Evolutionary conservation across 2,888 invertebrate genomes (phyloP).

Genomic region (Cerastis leucographa): DNA sequence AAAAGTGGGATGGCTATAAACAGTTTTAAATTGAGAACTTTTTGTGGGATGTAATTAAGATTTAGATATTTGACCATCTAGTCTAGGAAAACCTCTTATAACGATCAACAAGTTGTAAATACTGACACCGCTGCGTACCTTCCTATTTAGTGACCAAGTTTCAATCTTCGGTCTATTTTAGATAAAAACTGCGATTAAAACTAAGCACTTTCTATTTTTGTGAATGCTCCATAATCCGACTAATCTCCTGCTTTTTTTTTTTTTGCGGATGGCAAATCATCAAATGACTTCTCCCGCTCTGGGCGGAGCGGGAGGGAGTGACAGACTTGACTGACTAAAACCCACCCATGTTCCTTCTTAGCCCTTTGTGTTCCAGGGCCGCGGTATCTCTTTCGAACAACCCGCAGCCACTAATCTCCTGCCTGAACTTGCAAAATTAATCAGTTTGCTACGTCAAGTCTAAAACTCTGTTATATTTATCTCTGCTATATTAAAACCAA

Average conservation of each 20-base stretch:
- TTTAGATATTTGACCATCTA: neutral
- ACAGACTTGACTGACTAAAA: no score
- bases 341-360: no score
- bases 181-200: neutral
- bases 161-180: neutral
- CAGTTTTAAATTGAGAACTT: conserved; percentile 21
- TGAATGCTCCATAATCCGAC: neutral
- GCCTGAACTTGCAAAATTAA: no score
- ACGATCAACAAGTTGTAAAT: neutral
- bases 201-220: neutral
- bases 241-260: no score
- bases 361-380: no score
- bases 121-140: neutral
- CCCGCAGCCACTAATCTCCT: no score
- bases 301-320: no score
- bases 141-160: neutral
- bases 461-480: neutral
- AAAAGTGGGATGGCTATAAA: conserved; percentile 10
- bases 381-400: no score
- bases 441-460: neutral
- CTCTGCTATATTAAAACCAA: no score
- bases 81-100: neutral
- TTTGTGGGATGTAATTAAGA: neutral
- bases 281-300: no score
- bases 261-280: no score